Conservation (phyloP, 1,140 invertebrate species). For the Streblospio benedicti region DNA sequence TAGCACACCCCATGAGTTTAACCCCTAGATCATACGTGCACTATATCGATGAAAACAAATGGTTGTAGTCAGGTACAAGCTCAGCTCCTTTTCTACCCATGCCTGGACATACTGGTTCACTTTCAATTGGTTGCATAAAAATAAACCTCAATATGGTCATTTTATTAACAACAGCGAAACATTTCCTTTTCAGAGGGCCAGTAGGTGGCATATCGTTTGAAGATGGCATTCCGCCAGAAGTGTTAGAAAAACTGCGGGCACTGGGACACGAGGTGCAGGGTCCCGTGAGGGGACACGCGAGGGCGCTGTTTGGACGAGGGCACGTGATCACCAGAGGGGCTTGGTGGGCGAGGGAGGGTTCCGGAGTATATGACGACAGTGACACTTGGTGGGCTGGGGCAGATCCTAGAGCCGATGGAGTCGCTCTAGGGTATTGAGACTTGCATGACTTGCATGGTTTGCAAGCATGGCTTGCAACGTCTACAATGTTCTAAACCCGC, state of each 20-base stretch:
- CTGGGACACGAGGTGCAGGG: constrained; percentile 29
- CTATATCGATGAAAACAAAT: too few species aligned
- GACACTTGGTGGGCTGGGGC: constrained; percentile 32
- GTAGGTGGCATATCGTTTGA: constrained; percentile 28
- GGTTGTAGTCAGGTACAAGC: too few species aligned
- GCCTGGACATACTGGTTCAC: too few species aligned
- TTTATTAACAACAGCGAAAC: too few species aligned
- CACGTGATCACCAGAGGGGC: constrained; percentile 37
- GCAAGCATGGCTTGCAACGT: too few species aligned
- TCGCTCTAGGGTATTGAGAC: constrained; percentile 34
- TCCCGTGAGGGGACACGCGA: constrained; percentile 20
- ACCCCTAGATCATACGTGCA: too few species aligned
- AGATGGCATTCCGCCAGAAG: constrained; percentile 32
- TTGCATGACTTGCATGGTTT: too few species aligned
- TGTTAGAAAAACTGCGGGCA: constrained; percentile 22
- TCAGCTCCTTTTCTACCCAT: too few species aligned
- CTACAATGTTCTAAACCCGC: too few species aligned
- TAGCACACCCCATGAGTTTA: too few species aligned
- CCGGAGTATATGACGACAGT: neutral
- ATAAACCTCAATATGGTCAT: too few species aligned
- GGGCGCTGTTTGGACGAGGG: constrained; percentile 38
- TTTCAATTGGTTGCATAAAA: too few species aligned
- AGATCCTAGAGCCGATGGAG: constrained; percentile 36
- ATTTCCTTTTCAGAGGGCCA: neutral
- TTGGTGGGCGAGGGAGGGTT: constrained; percentile 23